Conservation (phyloP, 1,140 invertebrate species). For the Acromyrmex charruanus region DNA sequence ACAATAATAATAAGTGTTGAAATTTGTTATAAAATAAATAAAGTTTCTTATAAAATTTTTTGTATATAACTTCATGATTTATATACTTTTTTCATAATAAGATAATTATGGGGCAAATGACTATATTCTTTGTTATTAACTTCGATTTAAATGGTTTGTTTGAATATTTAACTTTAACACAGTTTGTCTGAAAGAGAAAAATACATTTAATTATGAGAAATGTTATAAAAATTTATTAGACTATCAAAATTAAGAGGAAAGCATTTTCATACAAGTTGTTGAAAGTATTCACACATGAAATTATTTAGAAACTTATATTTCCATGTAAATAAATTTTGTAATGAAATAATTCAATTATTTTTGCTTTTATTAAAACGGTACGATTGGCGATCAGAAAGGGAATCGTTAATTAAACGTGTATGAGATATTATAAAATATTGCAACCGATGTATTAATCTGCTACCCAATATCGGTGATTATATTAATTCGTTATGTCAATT, state of each 20-base stretch:
- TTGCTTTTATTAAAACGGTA: slow-evolving; percentile 2
- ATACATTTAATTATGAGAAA: slow-evolving; percentile 10
- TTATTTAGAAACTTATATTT: slow-evolving; percentile 2
- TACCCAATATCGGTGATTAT: slow-evolving; percentile 2
- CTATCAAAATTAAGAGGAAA: neutral
- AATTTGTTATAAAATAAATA: neutral
- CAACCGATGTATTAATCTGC: neutral
- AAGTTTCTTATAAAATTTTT: slow-evolving; percentile 11
- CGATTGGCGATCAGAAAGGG: neutral
- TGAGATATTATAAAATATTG: slow-evolving; percentile 12
- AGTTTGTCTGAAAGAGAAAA: neutral
- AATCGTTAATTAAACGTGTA: slow-evolving; percentile 14
- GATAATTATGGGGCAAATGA: neutral
- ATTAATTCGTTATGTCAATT: slow-evolving; percentile 33
- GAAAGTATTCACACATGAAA: neutral
- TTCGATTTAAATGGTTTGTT: neutral
- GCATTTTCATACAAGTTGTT: neutral
- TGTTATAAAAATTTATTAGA: neutral
- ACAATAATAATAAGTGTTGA: neutral
- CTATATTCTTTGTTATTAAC: neutral
- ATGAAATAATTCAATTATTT: slow-evolving; percentile 26
- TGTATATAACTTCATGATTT: neutral
- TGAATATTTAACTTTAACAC: neutral
- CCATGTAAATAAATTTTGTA: slow-evolving; percentile 28
- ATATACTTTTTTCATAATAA: neutral